Evolutionary conservation across 2,888 invertebrate species (phyloP), one percentile per base, ranked within the genome.

Genomic region (Eurois occulta): DNA sequence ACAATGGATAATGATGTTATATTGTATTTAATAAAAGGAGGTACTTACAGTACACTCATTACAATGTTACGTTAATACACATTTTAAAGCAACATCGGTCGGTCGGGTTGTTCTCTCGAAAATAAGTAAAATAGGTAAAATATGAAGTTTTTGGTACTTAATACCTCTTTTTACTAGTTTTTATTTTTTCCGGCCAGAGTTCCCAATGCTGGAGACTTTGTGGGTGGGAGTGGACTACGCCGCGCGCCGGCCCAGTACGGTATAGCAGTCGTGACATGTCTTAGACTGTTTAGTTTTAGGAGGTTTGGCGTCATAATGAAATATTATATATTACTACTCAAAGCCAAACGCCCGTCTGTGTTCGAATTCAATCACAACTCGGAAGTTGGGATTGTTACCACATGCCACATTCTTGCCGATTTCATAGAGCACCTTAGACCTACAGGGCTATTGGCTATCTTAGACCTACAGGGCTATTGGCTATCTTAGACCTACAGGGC

Each of bases 1-100:
- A 62, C 75, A 62, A 70, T 73, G 72, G 71, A 62, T 84, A 72
- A 32, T 67, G 11, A 60, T 8, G 46, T 64, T 55, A 72, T 75
- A 58, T 68, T 46, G 64, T 8, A 65, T 13, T n/a, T n/a, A n/a
- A n/a, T 41, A 68, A 28, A 69, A 18, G 7, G n/a, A 35, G 18
- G 10, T 64, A 18, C 5, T 16, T 28, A 7, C 52, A 41, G 32
- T 16, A 28, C 41, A 52, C 52, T 72, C 68, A 60, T 84, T 80
- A 79, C 58, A 58, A 52, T 65, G 16, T 41, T 21, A 11, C n/a
- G 55, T 55, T 55, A 16, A 38, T 16, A 58, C 4, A 8, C n/a
- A 32, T 52, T 72, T 66, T 58, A 35, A 35, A 28, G 24, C 16
- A 66, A 58, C 24, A 64, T 46, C 16, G 58, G 18, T 28, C 16